A percentile compares a stretch with the other conserved stretches of the same genome.
Conservation (phyloP, 1,140 invertebrate species). For the Ericerus pela region DNA sequence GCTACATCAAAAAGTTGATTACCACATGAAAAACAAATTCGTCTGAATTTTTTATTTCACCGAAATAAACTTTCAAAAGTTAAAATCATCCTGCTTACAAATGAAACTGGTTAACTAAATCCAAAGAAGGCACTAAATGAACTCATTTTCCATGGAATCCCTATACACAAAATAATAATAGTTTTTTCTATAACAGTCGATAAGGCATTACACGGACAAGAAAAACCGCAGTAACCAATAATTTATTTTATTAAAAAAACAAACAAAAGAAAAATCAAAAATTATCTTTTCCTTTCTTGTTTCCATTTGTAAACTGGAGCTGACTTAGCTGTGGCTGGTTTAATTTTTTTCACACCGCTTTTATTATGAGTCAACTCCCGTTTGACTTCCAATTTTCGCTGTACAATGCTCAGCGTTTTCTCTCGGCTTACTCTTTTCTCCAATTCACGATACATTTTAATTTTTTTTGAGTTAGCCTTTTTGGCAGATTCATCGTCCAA, state of each 20-base stretch:
- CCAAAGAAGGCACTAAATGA: no score
- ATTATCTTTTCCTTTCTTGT: constrained; percentile 64
- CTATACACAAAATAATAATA: no score
- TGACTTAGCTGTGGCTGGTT: constrained; percentile 45
- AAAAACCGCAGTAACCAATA: no score
- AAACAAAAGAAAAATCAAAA: background rate
- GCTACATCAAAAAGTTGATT: no score
- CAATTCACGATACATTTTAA: constrained; percentile 60
- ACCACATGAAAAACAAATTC: no score
- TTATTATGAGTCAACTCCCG: constrained; percentile 49
- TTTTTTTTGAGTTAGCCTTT: constrained; percentile 35
- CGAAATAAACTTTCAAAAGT: no score
- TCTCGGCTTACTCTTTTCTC: constrained; percentile 66
- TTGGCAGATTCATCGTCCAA: constrained; percentile 35
- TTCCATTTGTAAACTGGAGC: constrained; percentile 76
- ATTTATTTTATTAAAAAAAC: background rate
- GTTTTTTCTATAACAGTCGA: no score
- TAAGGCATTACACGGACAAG: no score
- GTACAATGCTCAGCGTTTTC: constrained; percentile 58
- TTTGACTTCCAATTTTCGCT: constrained; percentile 71
- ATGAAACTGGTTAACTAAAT: no score
- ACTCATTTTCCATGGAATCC: no score
- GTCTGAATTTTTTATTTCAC: no score
- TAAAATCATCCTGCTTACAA: no score
- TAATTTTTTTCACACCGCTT: constrained; percentile 47